Evolutionary conservation across 2,113 vertebrate genomes (phyloP), one percentile per base, ranked within the genome.

Genomic region (Rafetus swinhoei): DNA sequence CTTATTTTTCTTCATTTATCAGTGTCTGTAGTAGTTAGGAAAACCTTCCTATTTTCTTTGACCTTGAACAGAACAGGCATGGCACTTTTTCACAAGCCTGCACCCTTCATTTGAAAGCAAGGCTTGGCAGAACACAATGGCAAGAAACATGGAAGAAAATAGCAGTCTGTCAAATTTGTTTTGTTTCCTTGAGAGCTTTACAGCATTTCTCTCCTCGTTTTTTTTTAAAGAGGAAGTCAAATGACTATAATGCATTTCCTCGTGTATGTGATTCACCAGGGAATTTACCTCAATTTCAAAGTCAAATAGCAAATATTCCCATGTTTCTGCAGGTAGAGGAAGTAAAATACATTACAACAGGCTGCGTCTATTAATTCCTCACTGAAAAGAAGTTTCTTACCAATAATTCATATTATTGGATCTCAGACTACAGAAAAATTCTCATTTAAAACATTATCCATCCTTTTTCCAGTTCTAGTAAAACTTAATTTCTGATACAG

Each of bases 11-110:
- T 65, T 65, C 72, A 77, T 53, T 50, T 88, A 81, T 90, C 94
- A 88, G 57, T 88, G 56, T 84, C 90, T 80, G 39, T 85, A 88
- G 86, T 12, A 2, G 60, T 82, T 87, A 81, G 85, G 86, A 92
- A 94, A 35, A 4, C 59, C 35, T 87, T 91, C 62, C 82, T 22
- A 22, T 72, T 24, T 62, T 93, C 56, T 87, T 93, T 24, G 74
- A 90, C 77, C 27, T 52, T 57, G 54, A 88, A 72, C 60, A 53
- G 90, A 87, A 92, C 54, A 92, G 50, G 25, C 55, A 93, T 81
- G 6, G 57, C 50, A 72, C 74, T 84, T 72, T 45, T 79, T 88
- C 84, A 79, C 29, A 88, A 81, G 84, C 27, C 80, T 87, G 54
- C 16, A 24, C 89, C 81, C 54, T 88, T 93, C 7, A 85, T 95